phyloP scores from a whole-genome alignment of 2,888 invertebrate genomes.

The Schizaphis graminum region DNA sequence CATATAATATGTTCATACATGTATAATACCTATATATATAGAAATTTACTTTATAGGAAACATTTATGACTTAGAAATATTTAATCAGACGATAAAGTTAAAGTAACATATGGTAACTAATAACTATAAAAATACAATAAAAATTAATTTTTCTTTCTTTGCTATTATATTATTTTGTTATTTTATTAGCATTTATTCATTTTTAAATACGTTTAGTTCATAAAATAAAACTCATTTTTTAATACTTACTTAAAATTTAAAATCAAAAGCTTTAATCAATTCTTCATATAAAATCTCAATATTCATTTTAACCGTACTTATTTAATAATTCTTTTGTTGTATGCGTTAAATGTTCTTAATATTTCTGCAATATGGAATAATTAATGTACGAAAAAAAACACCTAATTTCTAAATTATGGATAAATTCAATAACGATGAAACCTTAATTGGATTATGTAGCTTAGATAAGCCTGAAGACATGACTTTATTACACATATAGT shows the following conservation, averaged over 20 bases:
- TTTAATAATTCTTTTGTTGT: not conserved
- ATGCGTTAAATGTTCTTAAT: not conserved
- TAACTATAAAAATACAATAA: not conserved
- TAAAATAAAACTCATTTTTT: not conserved
- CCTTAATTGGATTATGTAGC: slow-evolving; percentile 12
- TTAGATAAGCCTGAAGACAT: not conserved
- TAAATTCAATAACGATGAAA: not conserved
- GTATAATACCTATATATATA: not conserved
- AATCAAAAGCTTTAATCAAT: not conserved
- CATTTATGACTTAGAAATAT: not conserved
- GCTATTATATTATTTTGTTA: not conserved
- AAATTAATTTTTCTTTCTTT: not conserved
- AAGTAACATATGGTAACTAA: not conserved
- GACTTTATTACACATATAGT: not conserved
- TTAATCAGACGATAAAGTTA: not conserved
- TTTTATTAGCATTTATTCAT: not conserved
- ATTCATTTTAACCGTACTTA: not conserved
- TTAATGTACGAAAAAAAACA: not conserved
- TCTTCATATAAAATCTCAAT: not conserved
- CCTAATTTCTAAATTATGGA: not conserved
- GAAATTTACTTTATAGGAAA: not conserved
- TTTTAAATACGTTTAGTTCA: not conserved
- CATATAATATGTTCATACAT: not conserved
- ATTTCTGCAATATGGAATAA: not conserved
- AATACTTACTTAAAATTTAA: not conserved